Conservation (phyloP, 2,113 vertebrate species). For the Picathartes gymnocephalus region DNA sequence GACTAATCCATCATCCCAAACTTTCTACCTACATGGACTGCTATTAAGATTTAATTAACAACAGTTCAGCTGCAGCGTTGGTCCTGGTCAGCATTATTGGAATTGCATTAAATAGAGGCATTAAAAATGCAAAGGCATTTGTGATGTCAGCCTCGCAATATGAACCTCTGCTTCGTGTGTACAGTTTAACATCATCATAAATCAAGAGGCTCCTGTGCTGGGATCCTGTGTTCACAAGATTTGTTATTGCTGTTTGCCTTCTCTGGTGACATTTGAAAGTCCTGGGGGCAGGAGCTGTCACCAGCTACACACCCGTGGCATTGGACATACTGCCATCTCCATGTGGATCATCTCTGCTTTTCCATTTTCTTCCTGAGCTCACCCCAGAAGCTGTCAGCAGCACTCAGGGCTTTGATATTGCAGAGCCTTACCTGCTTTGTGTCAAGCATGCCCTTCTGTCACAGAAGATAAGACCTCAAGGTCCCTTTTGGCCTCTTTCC, state of each 20-base stretch:
- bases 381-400: not conserved
- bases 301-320: rapidly evolving
- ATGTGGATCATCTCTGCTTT: not conserved
- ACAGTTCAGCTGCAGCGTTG: not conserved
- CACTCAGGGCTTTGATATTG: not conserved
- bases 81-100: slow-evolving; percentile 17
- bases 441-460: not conserved
- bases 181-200: not conserved
- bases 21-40: not conserved
- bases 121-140: slow-evolving; percentile 36
- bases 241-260: not conserved
- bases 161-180: not conserved
- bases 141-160: not conserved
- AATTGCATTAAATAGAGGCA: slow-evolving; percentile 29
- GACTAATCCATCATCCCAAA: slow-evolving; percentile 29
- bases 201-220: not conserved
- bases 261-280: not conserved
- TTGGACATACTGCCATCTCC: not conserved
- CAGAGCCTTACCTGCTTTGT: not conserved
- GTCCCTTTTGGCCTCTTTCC: not conserved
- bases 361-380: not conserved
- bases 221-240: not conserved
- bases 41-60: slow-evolving; percentile 53
- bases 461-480: not conserved
- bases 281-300: not conserved